A percentile compares a stretch with the other conserved stretches of the same genome.
Conservation (phyloP, 2,113 vertebrate genomes). For the Lynx canadensis region DNA sequence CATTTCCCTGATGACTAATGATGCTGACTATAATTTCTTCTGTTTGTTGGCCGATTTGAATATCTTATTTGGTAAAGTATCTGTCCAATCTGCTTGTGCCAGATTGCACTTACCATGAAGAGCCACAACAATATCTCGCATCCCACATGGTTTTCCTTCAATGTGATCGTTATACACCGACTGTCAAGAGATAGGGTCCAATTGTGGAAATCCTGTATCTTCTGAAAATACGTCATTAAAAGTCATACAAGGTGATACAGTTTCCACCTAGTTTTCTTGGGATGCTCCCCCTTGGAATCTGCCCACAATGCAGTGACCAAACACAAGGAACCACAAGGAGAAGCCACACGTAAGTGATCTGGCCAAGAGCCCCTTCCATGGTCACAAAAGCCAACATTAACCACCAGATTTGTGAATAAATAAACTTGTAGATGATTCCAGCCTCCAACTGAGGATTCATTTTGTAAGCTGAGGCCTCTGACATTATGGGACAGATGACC, state of each 20-base stretch:
- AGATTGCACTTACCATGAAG: conserved; percentile 1
- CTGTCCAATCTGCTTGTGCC: not conserved
- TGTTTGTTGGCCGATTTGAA: not conserved
- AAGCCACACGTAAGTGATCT: not conserved
- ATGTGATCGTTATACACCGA: not conserved
- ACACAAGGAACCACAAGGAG: not conserved
- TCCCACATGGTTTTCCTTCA: not conserved
- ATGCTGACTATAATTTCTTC: not conserved
- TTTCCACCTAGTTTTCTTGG: not conserved
- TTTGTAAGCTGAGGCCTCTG: not conserved
- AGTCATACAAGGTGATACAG: not conserved
- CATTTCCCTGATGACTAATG: conserved; percentile 23
- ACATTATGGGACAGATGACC: not conserved
- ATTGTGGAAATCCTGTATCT: not conserved
- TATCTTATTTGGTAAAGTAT: not conserved
- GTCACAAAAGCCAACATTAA: not conserved
- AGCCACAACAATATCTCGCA: conserved; percentile 1
- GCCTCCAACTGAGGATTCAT: not conserved
- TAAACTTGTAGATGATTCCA: conserved; percentile 11
- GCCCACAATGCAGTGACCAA: not conserved
- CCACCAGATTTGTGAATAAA: not conserved
- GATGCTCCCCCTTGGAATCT: not conserved
- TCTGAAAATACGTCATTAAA: not conserved
- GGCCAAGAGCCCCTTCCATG: not conserved
- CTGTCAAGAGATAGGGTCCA: not conserved